A percentile compares a stretch with the other conserved stretches of the same genome.
Conservation (phyloP, 2,113 vertebrate species). For the Sarotherodon lohbergeri region DNA sequence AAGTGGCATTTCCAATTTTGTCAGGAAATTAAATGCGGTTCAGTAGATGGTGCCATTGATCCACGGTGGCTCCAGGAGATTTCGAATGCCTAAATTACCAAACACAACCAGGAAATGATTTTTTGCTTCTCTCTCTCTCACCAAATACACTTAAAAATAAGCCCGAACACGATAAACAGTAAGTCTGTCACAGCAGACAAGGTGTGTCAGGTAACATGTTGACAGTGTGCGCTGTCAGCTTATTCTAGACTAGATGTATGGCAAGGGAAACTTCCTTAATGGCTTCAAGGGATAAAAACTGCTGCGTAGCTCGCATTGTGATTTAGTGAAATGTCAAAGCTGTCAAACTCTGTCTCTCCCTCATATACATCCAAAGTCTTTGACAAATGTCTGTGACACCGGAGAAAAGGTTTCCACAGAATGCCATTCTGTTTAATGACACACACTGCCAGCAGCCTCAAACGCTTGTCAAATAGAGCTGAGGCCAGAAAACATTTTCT, state of each 20-base stretch:
- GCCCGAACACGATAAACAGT: neutral
- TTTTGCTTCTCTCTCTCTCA: neutral
- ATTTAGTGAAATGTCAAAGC: slow-evolving; percentile 62
- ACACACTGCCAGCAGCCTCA: slow-evolving; percentile 15
- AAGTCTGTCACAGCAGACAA: slow-evolving; percentile 18
- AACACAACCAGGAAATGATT: neutral
- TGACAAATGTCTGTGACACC: slow-evolving; percentile 58
- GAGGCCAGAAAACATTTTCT: slow-evolving; percentile 23
- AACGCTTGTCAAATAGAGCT: slow-evolving; percentile 24
- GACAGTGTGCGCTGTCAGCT: slow-evolving; percentile 52
- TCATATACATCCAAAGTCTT: slow-evolving; percentile 36
- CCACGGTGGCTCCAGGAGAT: neutral
- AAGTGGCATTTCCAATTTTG: neutral
- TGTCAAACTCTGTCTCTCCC: slow-evolving; percentile 47
- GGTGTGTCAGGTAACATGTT: slow-evolving; percentile 33
- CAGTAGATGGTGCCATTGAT: neutral
- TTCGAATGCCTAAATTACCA: neutral
- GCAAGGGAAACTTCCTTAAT: slow-evolving; percentile 38
- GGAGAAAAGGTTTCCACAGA: slow-evolving; percentile 51
- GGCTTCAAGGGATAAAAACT: slow-evolving; percentile 26
- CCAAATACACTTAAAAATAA: neutral
- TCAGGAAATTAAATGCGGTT: neutral
- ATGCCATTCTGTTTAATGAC: slow-evolving; percentile 56
- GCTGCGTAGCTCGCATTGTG: slow-evolving; percentile 23
- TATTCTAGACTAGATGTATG: slow-evolving; percentile 35